Base-by-base conservation (phyloP, 1,140 invertebrate genomes). In the Atta cephalotes region DNA sequence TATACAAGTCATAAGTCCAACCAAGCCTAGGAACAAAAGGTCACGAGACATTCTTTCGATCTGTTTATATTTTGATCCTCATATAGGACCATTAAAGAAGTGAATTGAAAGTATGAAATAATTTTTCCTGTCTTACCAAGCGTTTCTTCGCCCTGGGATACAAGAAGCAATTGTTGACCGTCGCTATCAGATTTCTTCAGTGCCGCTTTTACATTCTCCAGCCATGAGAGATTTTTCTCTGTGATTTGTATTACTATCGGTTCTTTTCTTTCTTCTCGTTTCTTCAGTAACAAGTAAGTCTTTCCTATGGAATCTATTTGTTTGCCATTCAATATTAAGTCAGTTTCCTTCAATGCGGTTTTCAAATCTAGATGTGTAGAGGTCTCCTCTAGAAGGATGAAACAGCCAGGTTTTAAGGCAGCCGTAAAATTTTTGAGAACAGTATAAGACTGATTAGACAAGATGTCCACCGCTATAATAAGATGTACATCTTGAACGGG, bases 1-100 rank as follows among this genome's bases (percentile, higher is more conserved):
- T 60, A 99, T 95, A 93, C 99, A 99, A 90, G 98, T 99, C 77
- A 97, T 97, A 88, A 99, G 94, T 65, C 99, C 99, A 68, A 99
- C 95, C 35, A 98, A 96, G 77, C 99, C 98, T 93, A 96, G 10
- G 16, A 60, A 51, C 39, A 7, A 58, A 28, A 84, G 81, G 16
- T 10, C 16, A 10, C 4, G 18, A 84, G 16, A 62, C 39, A 56
- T 66, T 53, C 12, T 3, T 71, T 80, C 12, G 77, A 79, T 12
- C 2, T 21, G 16, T 60, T 28, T 31, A 21, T 16, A 18, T n/a
- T 72, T 1, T 35, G 56, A 16, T 63, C 0, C 31, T 4, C 16
- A 65, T n/a, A 21, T 25, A n/a, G 3, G 3, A 7, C 2, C 39
- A 31, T 68, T 31, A 66, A 56, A 53, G 53, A 77, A 7, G 9